These are phyloP conservation scores for Salvelinus sp. DNA, from an alignment of 2,113 vertebrate species.

Conservation along the genomic window DNA sequence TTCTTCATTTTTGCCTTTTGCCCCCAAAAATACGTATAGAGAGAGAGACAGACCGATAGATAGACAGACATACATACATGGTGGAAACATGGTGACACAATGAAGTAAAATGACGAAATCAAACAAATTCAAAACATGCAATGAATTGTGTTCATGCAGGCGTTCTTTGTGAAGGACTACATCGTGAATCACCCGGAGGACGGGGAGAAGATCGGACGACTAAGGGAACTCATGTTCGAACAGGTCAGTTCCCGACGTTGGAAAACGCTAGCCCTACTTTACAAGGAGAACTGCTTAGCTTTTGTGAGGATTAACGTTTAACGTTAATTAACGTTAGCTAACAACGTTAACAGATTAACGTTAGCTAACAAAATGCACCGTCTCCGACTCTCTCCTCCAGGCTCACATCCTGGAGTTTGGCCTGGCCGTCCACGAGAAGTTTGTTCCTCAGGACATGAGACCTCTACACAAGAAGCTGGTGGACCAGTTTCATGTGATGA, in stretches of 20 bases:
- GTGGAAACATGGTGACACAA: neutral
- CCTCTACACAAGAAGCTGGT: constrained; percentile 96
- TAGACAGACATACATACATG: neutral
- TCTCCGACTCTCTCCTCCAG: constrained; percentile 59
- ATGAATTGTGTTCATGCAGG: constrained; percentile 68
- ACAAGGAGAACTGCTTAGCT: neutral
- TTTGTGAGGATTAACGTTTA: too few relatives aligned
- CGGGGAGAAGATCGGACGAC: constrained; percentile 92
- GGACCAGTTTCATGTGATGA: constrained; percentile 98
- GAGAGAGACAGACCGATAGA: neutral
- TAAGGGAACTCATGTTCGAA: constrained; percentile 96
- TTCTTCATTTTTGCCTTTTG: constrained; percentile 26
- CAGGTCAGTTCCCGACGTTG: constrained; percentile 78
- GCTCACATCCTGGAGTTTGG: constrained; percentile 97
- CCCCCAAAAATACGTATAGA: neutral
- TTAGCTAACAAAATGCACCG: too few relatives aligned
- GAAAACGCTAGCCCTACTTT: neutral
- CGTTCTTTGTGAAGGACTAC: constrained; percentile 97
- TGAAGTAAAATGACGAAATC: constrained; percentile 7
- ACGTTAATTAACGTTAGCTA: too few relatives aligned
- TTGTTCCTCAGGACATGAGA: constrained; percentile 97
- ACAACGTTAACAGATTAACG: too few relatives aligned
- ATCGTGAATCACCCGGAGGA: constrained; percentile 95
- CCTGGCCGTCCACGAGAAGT: constrained; percentile 93
- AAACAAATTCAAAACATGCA: constrained; percentile 9